Percentiles rank a stretch among this genome's conserved stretches.
These are phyloP conservation scores for Thunnus albacares DNA, from an alignment of 2,797 vertebrate genomes.

Conservation along the genomic window DNA sequence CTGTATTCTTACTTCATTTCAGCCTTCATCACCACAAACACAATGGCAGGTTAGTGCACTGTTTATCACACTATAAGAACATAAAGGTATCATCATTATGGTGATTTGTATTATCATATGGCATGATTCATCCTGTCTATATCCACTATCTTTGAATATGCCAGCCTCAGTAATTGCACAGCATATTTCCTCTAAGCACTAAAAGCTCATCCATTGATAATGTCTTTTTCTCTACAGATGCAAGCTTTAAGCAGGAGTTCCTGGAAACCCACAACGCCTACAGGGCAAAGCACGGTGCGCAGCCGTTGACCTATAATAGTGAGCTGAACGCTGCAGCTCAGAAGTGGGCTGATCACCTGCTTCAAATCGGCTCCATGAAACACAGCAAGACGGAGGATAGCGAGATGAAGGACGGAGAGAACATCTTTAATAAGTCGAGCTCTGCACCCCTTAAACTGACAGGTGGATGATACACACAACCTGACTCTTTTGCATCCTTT, in stretches of 20 bases:
- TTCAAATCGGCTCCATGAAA: background rate
- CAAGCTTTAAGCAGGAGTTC: conserved; percentile 75
- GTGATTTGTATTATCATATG: accelerated
- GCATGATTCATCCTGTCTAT: background rate
- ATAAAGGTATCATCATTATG: background rate
- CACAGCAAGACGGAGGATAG: conserved; percentile 65
- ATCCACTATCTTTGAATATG: background rate
- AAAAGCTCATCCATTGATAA: background rate
- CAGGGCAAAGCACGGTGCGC: conserved; percentile 66
- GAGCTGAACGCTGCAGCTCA: conserved; percentile 70
- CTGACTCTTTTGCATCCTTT: background rate
- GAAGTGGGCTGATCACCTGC: conserved; percentile 78
- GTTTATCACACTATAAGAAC: background rate
- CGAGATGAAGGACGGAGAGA: conserved; percentile 71
- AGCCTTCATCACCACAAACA: conserved; percentile 21
- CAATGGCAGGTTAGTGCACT: conserved; percentile 74
- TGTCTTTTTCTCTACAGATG: conserved; percentile 41
- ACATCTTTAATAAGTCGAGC: conserved; percentile 69
- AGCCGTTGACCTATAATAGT: conserved; percentile 52
- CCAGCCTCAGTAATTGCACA: background rate
- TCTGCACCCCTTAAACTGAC: conserved; percentile 19
- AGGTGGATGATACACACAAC: conserved; percentile 43
- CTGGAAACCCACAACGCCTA: conserved; percentile 79
- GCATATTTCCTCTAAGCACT: background rate
- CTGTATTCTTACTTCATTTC: conserved; percentile 38